Evolutionary conservation across 2,797 vertebrate species (phyloP).

Genomic region (Channallabes apus): DNA sequence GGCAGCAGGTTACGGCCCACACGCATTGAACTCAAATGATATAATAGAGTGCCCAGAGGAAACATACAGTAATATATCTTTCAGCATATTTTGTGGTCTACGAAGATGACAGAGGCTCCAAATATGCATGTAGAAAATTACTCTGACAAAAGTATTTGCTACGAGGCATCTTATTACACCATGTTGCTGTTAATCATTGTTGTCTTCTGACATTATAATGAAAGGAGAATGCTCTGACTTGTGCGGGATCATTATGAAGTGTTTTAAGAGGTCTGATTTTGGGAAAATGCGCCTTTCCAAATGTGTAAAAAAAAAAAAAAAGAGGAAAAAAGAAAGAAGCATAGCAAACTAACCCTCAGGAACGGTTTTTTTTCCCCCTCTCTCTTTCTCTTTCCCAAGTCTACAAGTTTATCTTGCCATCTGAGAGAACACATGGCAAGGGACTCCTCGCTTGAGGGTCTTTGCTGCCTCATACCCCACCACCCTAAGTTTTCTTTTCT

Average conservation of each 20-base stretch:
- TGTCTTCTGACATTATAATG: conserved; percentile 40
- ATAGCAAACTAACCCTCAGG: conserved; percentile 73
- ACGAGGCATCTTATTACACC: conserved; percentile 36
- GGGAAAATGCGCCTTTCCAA: conserved; percentile 36
- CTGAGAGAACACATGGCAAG: conserved; percentile 71
- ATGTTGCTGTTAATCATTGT: conserved; percentile 44
- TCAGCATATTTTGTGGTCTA: conserved; percentile 50
- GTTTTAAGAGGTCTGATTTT: conserved; percentile 42
- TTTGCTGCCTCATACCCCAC: conserved; percentile 65
- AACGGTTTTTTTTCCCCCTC: conserved; percentile 58
- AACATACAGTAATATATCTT: conserved; percentile 34
- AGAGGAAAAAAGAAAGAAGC: conserved; percentile 40
- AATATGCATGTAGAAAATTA: conserved; percentile 66
- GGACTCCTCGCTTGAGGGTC: conserved; percentile 68
- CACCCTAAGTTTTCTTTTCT: background rate
- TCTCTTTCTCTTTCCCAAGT: conserved; percentile 38
- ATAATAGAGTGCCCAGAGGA: conserved; percentile 46
- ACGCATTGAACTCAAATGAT: conserved; percentile 33
- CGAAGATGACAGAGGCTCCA: conserved; percentile 51
- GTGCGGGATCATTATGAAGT: conserved; percentile 30
- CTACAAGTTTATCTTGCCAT: conserved; percentile 74
- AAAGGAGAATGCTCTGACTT: conserved; percentile 21
- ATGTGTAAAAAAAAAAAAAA: conserved; percentile 36
- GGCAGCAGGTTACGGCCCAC: conserved; percentile 34
- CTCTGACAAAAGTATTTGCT: conserved; percentile 65